These are phyloP conservation scores for Eudyptes chrysolophus DNA, from an alignment of 2,113 vertebrate genomes.

Conservation along the genomic window DNA sequence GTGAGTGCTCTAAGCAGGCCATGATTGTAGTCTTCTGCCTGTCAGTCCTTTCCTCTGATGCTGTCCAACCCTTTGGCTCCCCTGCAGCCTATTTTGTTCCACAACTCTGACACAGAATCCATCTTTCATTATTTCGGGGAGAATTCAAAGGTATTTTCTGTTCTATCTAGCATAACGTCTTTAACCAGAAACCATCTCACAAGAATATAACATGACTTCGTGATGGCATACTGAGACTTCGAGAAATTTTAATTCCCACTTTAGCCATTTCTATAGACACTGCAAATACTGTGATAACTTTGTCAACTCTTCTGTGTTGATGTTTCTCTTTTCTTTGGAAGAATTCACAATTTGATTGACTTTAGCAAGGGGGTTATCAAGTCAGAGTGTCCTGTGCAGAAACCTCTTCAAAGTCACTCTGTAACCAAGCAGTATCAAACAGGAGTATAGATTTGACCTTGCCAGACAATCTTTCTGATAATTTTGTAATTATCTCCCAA, in stretches of 20 bases:
- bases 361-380: background rate
- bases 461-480: background rate
- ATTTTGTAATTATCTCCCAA: background rate
- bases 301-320: background rate
- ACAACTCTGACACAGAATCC: background rate
- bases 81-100: background rate
- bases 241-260: background rate
- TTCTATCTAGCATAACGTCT: background rate
- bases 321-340: background rate
- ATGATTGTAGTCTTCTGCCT: background rate
- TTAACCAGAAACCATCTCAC: background rate
- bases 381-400: background rate
- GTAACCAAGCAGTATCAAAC: background rate
- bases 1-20: background rate
- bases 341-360: background rate
- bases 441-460: background rate
- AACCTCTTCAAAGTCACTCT: background rate
- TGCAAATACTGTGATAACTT: background rate
- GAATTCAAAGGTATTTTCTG: background rate
- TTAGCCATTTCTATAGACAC: background rate
- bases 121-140: fast-evolving
- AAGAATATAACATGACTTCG: background rate
- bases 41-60: background rate
- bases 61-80: background rate
- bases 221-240: background rate